A percentile compares a stretch with the other conserved stretches of the same genome.
phyloP scores from a whole-genome alignment of 2,888 invertebrate genomes.

The Pharmacophagus antenor region DNA sequence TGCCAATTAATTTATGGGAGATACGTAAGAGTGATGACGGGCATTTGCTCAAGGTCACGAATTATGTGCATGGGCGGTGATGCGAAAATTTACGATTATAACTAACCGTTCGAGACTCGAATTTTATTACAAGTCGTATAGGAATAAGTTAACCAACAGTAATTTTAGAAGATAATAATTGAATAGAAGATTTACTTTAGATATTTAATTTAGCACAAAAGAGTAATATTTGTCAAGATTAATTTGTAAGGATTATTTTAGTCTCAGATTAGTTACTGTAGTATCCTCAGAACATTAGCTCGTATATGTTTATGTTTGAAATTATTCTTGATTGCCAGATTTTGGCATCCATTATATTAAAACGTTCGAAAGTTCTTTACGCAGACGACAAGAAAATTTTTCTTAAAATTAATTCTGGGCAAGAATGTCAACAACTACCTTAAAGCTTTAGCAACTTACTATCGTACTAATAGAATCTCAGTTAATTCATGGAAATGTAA shows the following conservation, averaged over 20 bases:
- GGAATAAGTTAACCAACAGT: slow-evolving; percentile 13
- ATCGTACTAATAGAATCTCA: too few species aligned
- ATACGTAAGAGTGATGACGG: slow-evolving; percentile 47
- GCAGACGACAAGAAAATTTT: too few species aligned
- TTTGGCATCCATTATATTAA: neutral
- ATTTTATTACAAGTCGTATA: slow-evolving; percentile 32
- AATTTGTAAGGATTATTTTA: neutral
- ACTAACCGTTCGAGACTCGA: slow-evolving; percentile 36
- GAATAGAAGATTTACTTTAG: neutral
- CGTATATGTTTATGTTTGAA: neutral
- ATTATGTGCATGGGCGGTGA: slow-evolving; percentile 40
- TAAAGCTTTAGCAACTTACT: too few species aligned
- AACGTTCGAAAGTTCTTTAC: neutral
- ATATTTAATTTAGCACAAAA: too few species aligned
- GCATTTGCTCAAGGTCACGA: slow-evolving; percentile 41
- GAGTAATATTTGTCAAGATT: neutral
- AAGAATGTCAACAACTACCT: too few species aligned
- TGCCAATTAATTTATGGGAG: slow-evolving; percentile 64
- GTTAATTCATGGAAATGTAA: too few species aligned
- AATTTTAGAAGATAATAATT: neutral
- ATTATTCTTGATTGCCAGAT: neutral
- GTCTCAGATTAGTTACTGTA: too few species aligned
- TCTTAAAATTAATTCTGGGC: too few species aligned
- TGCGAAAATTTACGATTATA: slow-evolving; percentile 42
- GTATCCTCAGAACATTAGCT: too few species aligned